These are phyloP conservation scores for Pristis pectinata DNA, from an alignment of 2,797 vertebrate species.

Conservation along the genomic window DNA sequence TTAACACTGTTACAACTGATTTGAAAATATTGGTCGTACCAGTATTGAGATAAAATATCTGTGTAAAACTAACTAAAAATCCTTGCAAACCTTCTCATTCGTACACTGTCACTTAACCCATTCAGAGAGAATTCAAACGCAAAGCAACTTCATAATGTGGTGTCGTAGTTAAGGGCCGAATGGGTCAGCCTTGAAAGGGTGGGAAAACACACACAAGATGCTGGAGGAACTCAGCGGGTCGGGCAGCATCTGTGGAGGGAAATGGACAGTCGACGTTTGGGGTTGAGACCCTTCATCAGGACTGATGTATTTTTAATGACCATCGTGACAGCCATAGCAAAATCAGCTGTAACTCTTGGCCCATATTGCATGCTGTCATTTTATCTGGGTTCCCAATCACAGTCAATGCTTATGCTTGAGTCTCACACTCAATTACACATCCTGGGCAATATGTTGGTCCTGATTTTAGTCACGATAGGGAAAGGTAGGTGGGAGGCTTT, in stretches of 20 bases:
- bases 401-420: not conserved
- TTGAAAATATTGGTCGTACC: constrained; percentile 26
- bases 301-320: too few species aligned
- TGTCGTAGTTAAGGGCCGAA: not conserved
- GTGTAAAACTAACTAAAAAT: not conserved
- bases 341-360: not conserved
- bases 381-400: too few species aligned
- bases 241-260: too few species aligned
- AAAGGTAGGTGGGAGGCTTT: not conserved
- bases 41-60: not conserved
- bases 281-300: too few species aligned
- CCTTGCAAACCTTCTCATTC: not conserved
- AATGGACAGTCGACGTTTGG: too few species aligned
- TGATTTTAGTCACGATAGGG: not conserved
- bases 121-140: not conserved
- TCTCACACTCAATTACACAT: not conserved
- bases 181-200: too few species aligned
- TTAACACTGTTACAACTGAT: not conserved
- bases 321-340: not conserved
- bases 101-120: not conserved
- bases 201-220: too few species aligned
- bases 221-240: too few species aligned
- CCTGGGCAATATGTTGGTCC: not conserved
- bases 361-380: too few species aligned
- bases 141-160: not conserved